Conservation (phyloP, 2,797 vertebrate genomes). For the Enteromius viviparus region DNA sequence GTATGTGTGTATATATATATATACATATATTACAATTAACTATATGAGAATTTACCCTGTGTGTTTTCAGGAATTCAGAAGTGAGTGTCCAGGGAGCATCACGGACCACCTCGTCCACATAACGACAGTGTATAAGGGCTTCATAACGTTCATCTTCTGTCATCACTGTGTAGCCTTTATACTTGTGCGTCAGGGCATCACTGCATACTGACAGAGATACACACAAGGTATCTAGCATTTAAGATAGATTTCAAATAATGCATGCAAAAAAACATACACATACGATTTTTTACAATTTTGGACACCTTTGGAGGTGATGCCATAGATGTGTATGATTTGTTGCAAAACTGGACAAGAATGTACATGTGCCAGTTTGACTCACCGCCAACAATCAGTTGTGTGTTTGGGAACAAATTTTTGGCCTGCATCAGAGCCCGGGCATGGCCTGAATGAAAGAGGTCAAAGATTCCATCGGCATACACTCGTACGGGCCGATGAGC, state of each 20-base stretch:
- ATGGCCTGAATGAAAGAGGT: conserved; percentile 97
- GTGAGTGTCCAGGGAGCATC: conserved; percentile 95
- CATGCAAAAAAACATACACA: background rate
- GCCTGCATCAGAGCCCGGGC: conserved; percentile 98
- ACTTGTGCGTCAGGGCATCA: conserved; percentile 95
- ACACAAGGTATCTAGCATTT: background rate
- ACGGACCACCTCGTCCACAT: conserved; percentile 95
- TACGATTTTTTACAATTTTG: background rate
- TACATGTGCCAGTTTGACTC: conserved; percentile 62
- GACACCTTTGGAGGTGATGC: background rate
- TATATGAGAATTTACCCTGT: conserved; percentile 82
- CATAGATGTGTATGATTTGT: background rate
- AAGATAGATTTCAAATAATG: background rate
- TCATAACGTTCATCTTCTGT: conserved; percentile 94
- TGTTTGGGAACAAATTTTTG: conserved; percentile 97
- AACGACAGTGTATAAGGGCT: conserved; percentile 95
- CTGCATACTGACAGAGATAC: conserved; percentile 86
- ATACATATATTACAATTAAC: background rate
- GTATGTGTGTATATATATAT: too few species aligned
- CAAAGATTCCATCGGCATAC: conserved; percentile 98
- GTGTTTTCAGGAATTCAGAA: conserved; percentile 91
- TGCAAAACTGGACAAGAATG: background rate
- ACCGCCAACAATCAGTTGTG: conserved; percentile 96
- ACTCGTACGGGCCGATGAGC: conserved; percentile 93
- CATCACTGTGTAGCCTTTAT: conserved; percentile 98